Conservation (phyloP, 2,113 vertebrate species). For the Cricetomys ansorgei region DNA sequence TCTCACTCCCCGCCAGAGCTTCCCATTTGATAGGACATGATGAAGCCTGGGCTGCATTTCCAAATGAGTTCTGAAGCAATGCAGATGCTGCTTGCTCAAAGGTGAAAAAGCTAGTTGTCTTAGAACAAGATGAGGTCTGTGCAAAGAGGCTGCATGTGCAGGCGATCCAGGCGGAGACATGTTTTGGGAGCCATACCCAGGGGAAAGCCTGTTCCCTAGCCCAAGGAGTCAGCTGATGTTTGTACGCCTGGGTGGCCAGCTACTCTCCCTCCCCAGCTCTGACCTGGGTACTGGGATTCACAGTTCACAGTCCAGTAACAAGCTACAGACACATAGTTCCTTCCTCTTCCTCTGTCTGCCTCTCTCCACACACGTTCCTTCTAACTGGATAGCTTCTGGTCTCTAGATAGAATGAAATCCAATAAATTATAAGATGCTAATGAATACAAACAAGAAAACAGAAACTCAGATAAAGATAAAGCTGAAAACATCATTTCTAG, state of each 20-base stretch:
- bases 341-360: neutral
- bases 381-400: neutral
- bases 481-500: neutral
- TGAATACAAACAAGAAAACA: conserved; percentile 2
- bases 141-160: neutral
- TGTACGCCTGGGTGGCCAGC: conserved; percentile 7
- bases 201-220: neutral
- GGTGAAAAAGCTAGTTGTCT: neutral
- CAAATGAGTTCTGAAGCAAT: neutral
- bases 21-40: neutral
- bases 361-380: neutral
- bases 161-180: neutral
- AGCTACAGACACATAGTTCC: neutral
- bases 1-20: accelerated
- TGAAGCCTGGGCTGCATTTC: neutral
- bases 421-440: conserved; percentile 18
- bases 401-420: neutral
- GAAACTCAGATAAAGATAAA: conserved; percentile 22
- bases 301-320: neutral
- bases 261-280: neutral
- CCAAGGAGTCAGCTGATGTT: neutral
- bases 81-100: neutral
- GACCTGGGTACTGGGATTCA: neutral
- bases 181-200: neutral
- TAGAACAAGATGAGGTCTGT: neutral